Evolutionary conservation across 2,888 invertebrate species (phyloP).

Genomic region (Amphipyra berbera): DNA sequence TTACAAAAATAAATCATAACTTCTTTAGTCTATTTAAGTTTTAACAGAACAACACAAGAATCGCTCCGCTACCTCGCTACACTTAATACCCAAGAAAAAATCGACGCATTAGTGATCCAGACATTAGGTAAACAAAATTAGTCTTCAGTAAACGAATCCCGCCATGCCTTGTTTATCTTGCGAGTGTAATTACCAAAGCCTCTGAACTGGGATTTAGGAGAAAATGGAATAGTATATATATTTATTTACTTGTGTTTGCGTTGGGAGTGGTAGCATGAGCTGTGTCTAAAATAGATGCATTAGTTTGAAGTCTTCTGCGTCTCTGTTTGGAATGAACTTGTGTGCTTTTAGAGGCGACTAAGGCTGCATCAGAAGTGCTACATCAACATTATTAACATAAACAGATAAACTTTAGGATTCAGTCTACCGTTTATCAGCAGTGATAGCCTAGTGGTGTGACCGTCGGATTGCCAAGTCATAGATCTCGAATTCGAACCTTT

Average conservation of each 20-base stretch:
- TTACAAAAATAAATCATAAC: too few relatives aligned
- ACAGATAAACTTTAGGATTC: too few relatives aligned
- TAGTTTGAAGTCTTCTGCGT: neutral
- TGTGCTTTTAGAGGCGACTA: neutral
- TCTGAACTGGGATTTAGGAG: slow-evolving; percentile 47
- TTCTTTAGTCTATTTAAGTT: too few relatives aligned
- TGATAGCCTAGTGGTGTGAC: too few relatives aligned
- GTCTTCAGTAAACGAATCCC: slow-evolving; percentile 73
- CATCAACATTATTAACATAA: too few relatives aligned
- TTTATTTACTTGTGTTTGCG: slow-evolving; percentile 8
- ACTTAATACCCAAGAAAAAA: slow-evolving; percentile 61
- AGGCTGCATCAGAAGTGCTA: too few relatives aligned
- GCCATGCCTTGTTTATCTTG: slow-evolving; percentile 68
- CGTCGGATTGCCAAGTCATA: too few relatives aligned
- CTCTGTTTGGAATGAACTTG: slow-evolving; percentile 5
- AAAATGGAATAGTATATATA: slow-evolving; percentile 38
- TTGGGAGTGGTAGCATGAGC: slow-evolving; percentile 8
- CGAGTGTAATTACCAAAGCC: slow-evolving; percentile 66
- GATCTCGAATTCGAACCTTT: too few relatives aligned
- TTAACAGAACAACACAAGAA: neutral
- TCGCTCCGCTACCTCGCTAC: slow-evolving; percentile 11
- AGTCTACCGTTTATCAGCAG: too few relatives aligned
- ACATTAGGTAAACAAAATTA: slow-evolving; percentile 77
- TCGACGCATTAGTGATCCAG: slow-evolving; percentile 72
- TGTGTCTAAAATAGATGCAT: neutral